These are phyloP conservation scores for Beris morrisii DNA, from an alignment of 2,888 invertebrate genomes.

Conservation along the genomic window DNA sequence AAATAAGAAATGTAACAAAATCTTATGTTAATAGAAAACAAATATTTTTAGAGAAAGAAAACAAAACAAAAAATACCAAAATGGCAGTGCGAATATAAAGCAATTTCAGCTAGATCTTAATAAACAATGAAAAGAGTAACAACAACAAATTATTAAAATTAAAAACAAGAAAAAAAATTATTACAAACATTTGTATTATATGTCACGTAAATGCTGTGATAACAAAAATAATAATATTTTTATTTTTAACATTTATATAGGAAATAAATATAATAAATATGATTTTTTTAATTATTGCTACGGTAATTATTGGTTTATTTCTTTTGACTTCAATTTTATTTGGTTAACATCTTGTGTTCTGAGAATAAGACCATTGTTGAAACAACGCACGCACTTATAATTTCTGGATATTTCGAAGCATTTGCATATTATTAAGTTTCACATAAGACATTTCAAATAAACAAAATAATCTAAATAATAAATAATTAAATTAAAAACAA, in stretches of 20 bases:
- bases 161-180: slow-evolving; percentile 14
- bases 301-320: background rate
- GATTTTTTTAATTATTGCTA: background rate
- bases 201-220: slow-evolving; percentile 38
- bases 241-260: slow-evolving; percentile 26
- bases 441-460: background rate
- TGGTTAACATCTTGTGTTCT: background rate
- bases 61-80: background rate
- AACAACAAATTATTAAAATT: slow-evolving; percentile 17
- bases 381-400: no score
- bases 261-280: slow-evolving; percentile 2
- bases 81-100: slow-evolving; percentile 1
- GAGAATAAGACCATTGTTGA: background rate
- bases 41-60: no score
- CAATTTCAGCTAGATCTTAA: background rate
- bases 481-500: background rate
- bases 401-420: no score
- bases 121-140: background rate
- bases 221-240: slow-evolving; percentile 5
- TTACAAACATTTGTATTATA: slow-evolving; percentile 27
- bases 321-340: background rate
- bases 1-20: no score
- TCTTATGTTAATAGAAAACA: no score
- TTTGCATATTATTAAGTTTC: no score
- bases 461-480: background rate